These are phyloP conservation scores for Altica lythri DNA, from an alignment of 2,888 invertebrate genomes.

Conservation along the genomic window DNA sequence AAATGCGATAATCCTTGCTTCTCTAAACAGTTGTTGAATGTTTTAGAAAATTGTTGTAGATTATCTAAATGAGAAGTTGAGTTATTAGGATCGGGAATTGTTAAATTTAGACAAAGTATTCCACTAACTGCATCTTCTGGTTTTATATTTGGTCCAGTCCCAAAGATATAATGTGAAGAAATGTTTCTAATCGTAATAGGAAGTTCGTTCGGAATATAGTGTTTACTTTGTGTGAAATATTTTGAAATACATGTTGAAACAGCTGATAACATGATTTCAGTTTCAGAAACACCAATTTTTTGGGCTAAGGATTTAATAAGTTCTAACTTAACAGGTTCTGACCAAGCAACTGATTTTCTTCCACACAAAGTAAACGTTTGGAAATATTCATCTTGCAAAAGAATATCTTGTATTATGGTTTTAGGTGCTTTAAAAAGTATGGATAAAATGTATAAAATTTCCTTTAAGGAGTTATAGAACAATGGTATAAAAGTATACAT, in stretches of 20 bases:
- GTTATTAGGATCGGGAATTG: constrained; percentile 58
- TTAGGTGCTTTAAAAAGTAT: constrained; percentile 60
- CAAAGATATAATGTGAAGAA: constrained; percentile 62
- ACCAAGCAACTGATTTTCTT: constrained; percentile 75
- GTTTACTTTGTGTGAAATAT: constrained; percentile 57
- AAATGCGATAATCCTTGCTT: constrained; percentile 62
- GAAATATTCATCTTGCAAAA: constrained; percentile 61
- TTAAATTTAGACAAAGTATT: constrained; percentile 68
- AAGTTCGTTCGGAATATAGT: constrained; percentile 62
- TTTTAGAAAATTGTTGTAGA: constrained; percentile 54
- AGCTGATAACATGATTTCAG: constrained; percentile 68
- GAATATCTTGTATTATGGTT: constrained; percentile 63
- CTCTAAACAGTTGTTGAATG: constrained; percentile 55
- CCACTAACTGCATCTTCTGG: constrained; percentile 61
- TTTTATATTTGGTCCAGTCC: constrained; percentile 57
- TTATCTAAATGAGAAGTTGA: constrained; percentile 49
- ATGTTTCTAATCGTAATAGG: constrained; percentile 65
- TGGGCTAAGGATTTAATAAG: constrained; percentile 64
- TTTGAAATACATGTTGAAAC: constrained; percentile 68
- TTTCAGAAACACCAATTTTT: constrained; percentile 65
- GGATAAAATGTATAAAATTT: constrained; percentile 55
- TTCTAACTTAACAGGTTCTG: constrained; percentile 65
- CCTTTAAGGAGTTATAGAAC: constrained; percentile 54
- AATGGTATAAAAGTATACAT: constrained; percentile 58
- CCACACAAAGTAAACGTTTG: constrained; percentile 72